Percentiles rank a stretch among this genome's conserved stretches.
Evolutionary conservation across 2,888 invertebrate species (phyloP).

Genomic region (Eupithecia pulchellata): DNA sequence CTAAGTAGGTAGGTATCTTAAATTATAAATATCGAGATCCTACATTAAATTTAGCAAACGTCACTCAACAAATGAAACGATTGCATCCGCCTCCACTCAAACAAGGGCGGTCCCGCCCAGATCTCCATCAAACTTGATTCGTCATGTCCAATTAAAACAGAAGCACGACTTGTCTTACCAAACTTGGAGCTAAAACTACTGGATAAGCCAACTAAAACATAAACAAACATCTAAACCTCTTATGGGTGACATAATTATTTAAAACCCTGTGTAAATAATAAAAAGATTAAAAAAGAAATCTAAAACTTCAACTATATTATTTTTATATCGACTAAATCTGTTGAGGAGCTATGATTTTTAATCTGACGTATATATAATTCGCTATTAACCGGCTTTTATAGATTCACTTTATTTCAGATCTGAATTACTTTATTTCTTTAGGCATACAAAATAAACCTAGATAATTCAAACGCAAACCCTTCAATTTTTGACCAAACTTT

Average conservation of each 20-base stretch:
- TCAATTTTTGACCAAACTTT: too few species aligned
- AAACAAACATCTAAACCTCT: background rate
- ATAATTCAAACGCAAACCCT: too few species aligned
- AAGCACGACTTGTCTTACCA: constrained; percentile 70
- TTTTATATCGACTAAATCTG: background rate
- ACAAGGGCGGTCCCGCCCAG: constrained; percentile 69
- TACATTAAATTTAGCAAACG: background rate
- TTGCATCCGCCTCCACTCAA: constrained; percentile 56
- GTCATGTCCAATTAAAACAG: constrained; percentile 78
- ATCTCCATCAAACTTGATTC: constrained; percentile 77
- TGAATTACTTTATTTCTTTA: too few species aligned
- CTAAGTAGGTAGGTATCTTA: too few species aligned
- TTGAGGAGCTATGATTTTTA: background rate
- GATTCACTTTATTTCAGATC: too few species aligned
- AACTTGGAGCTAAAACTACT: constrained; percentile 17
- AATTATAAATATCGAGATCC: too few species aligned
- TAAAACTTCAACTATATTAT: background rate
- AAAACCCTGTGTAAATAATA: too few species aligned
- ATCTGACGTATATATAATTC: background rate
- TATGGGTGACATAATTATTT: too few species aligned
- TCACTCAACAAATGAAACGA: background rate
- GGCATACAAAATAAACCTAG: too few species aligned
- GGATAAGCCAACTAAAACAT: constrained; percentile 23
- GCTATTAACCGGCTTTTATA: too few species aligned
- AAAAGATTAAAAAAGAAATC: too few species aligned